Evolutionary conservation across 2,797 vertebrate species (phyloP), one percentile per base, ranked within the genome.

Genomic region (Sciurus vulgaris): DNA sequence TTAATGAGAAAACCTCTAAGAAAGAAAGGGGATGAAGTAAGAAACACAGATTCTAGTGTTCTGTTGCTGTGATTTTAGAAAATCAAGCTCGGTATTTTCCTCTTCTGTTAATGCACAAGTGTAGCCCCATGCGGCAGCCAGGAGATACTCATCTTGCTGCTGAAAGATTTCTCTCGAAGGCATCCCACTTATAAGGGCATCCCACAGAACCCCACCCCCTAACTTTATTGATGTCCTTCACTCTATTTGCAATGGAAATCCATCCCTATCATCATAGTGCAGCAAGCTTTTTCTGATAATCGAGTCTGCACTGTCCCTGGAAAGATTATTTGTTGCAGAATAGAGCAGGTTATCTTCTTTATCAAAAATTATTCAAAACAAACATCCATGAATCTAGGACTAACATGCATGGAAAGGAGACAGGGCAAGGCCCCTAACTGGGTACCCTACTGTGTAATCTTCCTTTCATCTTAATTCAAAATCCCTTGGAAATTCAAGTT

Each of bases 381-480:
- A 97, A 94, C 26, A 95, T 54, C 65, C 2, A 54, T 83, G 79
- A 96, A 81, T 77, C 93, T 86, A 89, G 41, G 47, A 69, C 84
- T 93, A 89, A 91, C 86, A 11, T 59, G 79, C 33, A 73, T 0
- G 14, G 59, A 91, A 92, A 78, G 15, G 7, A 74, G 54, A 89
- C 22, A 72, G 49, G 49, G 59, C 84, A 94, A 86, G 38, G 67
- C 96, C 69, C 65, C 85, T 97, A 81, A 67, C 78, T 20, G 11
- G 54, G 38, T 90, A 15, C 76, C 77, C 73, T 96, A 73, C 96
- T 97, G 72, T 93, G 84, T 97, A 94, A 91, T 97, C 93, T 97
- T 77, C 95, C 95, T 98, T 98, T 97, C 97, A 97, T 97, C 97
- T 97, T 97, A 93, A 97, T 95, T 98, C 83, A 93, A 24, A 93